These are phyloP conservation scores for Pterostichus niger DNA, from an alignment of 2,888 invertebrate species.

Conservation along the genomic window DNA sequence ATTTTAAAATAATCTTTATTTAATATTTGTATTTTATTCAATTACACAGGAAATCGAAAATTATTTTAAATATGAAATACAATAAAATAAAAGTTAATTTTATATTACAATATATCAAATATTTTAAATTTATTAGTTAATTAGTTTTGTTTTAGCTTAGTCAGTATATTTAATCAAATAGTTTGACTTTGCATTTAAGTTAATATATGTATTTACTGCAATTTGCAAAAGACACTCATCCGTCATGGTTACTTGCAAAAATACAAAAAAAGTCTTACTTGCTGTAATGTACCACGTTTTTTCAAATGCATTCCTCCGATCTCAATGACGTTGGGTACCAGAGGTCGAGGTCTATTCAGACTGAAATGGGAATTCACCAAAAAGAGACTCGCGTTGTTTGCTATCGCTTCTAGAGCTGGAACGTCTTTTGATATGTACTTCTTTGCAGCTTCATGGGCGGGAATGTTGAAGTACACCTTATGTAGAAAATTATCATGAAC, in stretches of 20 bases:
- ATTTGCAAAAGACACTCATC: background rate
- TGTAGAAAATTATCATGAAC: too few species aligned
- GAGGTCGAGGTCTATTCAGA: constrained; percentile 75
- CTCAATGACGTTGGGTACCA: constrained; percentile 76
- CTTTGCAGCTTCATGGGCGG: constrained; percentile 70
- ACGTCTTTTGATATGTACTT: constrained; percentile 72
- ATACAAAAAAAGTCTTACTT: constrained; percentile 63
- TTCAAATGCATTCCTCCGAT: constrained; percentile 77
- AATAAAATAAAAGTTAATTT: too few species aligned
- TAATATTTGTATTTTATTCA: constrained; percentile 20
- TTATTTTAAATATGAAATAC: background rate
- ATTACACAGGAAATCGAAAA: constrained; percentile 6
- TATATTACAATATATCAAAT: too few species aligned
- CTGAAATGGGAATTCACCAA: constrained; percentile 76
- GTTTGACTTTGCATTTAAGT: background rate
- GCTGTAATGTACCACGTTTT: constrained; percentile 69
- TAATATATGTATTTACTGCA: constrained; percentile 1
- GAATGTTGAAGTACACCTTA: constrained; percentile 66
- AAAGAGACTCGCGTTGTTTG: constrained; percentile 74
- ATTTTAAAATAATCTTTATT: background rate
- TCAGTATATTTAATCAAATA: too few species aligned
- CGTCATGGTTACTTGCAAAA: too few species aligned
- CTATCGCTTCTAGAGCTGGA: constrained; percentile 74
- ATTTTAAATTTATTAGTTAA: too few species aligned
- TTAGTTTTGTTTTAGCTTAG: too few species aligned